phyloP scores from a whole-genome alignment of 1,140 invertebrate genomes.

The Zaprionus tsacasi region DNA sequence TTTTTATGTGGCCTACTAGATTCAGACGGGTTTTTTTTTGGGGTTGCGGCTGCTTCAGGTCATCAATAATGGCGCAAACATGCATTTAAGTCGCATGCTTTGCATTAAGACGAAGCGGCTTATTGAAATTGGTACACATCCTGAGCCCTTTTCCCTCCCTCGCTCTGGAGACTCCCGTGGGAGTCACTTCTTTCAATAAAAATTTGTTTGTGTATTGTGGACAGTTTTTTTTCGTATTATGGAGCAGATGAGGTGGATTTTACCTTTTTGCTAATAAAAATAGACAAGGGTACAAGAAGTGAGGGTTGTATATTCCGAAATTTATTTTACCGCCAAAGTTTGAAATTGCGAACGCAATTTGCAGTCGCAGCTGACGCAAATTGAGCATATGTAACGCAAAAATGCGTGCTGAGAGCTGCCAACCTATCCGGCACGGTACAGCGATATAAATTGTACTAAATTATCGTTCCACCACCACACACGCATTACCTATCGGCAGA shows the following conservation, averaged over 20 bases:
- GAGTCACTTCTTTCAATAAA: constrained; percentile 66
- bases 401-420: background rate
- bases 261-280: constrained; percentile 45
- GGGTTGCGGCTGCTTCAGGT: constrained; percentile 32
- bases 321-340: constrained; percentile 9
- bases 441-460: constrained; percentile 12
- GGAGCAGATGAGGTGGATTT: constrained; percentile 27
- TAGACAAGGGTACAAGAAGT: constrained; percentile 3
- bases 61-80: constrained; percentile 66
- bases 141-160: constrained; percentile 41
- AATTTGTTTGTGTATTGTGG: constrained; percentile 60
- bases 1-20: constrained; percentile 52
- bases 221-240: constrained; percentile 39
- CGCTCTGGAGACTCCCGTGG: constrained; percentile 29
- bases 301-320: background rate
- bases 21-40: background rate
- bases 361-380: background rate
- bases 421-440: background rate
- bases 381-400: constrained; percentile 8
- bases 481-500: background rate
- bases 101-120: constrained; percentile 58
- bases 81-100: constrained; percentile 63
- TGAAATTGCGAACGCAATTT: background rate
- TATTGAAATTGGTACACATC: constrained; percentile 62
- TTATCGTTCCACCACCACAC: constrained; percentile 18